These are phyloP conservation scores for Elmis aenea DNA, from an alignment of 2,888 invertebrate genomes.

Conservation along the genomic window DNA sequence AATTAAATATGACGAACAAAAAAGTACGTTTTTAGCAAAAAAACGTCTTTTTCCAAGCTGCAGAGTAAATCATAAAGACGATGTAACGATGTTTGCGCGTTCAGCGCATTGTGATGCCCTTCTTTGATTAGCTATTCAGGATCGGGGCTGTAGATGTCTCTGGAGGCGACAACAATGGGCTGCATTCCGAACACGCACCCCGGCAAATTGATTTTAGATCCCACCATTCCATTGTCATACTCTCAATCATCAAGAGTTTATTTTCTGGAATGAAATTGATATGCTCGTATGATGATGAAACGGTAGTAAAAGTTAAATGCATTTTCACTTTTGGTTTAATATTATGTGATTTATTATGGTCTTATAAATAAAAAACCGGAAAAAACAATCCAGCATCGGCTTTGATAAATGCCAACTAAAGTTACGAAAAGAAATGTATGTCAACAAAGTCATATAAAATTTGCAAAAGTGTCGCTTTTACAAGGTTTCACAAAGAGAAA, in stretches of 20 bases:
- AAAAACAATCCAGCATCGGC: too few relatives aligned
- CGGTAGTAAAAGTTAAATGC: not conserved
- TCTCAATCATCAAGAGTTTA: conserved; percentile 21
- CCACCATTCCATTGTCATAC: conserved; percentile 19
- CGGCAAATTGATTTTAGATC: conserved; percentile 26
- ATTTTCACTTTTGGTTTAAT: too few relatives aligned
- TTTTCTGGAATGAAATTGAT: conserved; percentile 24
- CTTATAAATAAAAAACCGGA: too few relatives aligned
- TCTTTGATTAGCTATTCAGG: conserved; percentile 12
- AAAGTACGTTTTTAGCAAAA: too few relatives aligned
- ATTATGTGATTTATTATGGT: too few relatives aligned
- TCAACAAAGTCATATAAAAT: too few relatives aligned
- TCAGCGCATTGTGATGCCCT: conserved; percentile 18
- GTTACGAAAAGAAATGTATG: too few relatives aligned
- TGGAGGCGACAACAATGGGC: conserved; percentile 21
- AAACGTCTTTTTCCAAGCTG: too few relatives aligned
- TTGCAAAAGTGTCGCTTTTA: too few relatives aligned
- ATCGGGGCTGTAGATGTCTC: conserved; percentile 14
- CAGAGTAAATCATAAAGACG: conserved; percentile 5
- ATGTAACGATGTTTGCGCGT: conserved; percentile 16
- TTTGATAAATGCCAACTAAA: too few relatives aligned
- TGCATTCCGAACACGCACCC: conserved; percentile 25
- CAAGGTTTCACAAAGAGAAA: too few relatives aligned
- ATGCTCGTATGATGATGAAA: conserved; percentile 8
- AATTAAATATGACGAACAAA: too few relatives aligned